Conservation (phyloP, 2,888 invertebrate species). For the Eilema sororculum region DNA sequence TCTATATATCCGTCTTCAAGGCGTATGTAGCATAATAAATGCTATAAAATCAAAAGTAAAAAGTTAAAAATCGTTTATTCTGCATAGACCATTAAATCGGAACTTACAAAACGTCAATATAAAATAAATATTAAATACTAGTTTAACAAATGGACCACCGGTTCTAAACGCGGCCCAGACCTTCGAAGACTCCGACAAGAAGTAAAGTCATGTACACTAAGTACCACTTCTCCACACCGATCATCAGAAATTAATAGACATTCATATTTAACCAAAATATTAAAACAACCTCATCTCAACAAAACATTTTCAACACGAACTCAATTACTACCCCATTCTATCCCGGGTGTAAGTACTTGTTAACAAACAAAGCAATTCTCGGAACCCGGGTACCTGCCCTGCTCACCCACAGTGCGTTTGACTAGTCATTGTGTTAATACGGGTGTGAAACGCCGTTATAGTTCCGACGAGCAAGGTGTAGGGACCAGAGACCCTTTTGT, state of each 20-base stretch:
- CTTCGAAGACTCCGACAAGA: too few species aligned
- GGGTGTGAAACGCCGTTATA: slow-evolving; percentile 23
- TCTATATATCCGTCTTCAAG: too few species aligned
- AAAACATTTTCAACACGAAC: slow-evolving; percentile 15
- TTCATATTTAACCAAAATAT: background rate
- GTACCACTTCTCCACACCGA: too few species aligned
- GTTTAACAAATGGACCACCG: too few species aligned
- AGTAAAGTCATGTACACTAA: too few species aligned
- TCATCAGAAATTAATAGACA: background rate
- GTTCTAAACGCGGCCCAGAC: too few species aligned
- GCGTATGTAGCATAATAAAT: too few species aligned
- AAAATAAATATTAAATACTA: too few species aligned
- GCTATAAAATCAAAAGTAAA: too few species aligned
- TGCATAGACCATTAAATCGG: too few species aligned
- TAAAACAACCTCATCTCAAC: background rate
- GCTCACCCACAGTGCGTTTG: slow-evolving; percentile 49
- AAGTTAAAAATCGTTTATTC: too few species aligned
- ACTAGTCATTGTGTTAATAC: slow-evolving; percentile 39
- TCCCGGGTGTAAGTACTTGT: slow-evolving; percentile 47
- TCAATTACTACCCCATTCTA: slow-evolving; percentile 44
- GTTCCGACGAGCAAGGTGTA: slow-evolving; percentile 7
- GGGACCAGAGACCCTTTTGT: slow-evolving; percentile 9
- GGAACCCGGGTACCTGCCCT: slow-evolving; percentile 69
- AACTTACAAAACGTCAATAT: too few species aligned
- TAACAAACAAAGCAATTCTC: slow-evolving; percentile 61